Conservation (phyloP, 2,113 vertebrate genomes). For the Hyaena hyaena region DNA sequence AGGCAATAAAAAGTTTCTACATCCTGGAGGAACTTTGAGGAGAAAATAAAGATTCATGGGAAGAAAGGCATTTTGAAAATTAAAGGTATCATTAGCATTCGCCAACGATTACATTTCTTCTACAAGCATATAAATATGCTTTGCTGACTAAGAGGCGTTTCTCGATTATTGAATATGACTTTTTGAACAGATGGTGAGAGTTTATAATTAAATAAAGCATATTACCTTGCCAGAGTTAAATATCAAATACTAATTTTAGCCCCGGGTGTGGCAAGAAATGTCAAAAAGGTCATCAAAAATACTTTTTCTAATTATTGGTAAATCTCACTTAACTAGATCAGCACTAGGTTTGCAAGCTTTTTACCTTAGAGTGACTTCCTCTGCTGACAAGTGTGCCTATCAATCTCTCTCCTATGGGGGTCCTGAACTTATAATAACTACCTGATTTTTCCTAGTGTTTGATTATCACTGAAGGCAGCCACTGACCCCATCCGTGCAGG, state of each 20-base stretch:
- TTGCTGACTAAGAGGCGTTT: neutral
- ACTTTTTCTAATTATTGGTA: neutral
- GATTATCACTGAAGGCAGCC: neutral
- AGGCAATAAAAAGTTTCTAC: neutral
- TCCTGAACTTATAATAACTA: neutral
- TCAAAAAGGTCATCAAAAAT: neutral
- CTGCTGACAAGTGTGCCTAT: neutral
- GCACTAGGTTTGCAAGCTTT: neutral
- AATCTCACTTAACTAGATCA: neutral
- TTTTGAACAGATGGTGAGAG: neutral
- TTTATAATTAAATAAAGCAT: neutral
- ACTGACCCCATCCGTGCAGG: fast-evolving
- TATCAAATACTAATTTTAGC: neutral
- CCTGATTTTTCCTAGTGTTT: neutral
- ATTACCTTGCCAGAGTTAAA: neutral
- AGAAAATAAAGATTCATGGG: neutral
- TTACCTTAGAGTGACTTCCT: neutral
- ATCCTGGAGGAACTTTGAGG: neutral
- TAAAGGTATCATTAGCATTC: neutral
- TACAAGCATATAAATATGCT: neutral
- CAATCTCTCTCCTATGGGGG: neutral
- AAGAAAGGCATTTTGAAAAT: neutral
- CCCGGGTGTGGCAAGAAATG: neutral
- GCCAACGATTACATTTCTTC: neutral
- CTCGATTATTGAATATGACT: neutral